Percentiles rank a stretch among this genome's conserved stretches.
Evolutionary conservation across 2,113 vertebrate genomes (phyloP).

Genomic region (Syngnathus typhle): DNA sequence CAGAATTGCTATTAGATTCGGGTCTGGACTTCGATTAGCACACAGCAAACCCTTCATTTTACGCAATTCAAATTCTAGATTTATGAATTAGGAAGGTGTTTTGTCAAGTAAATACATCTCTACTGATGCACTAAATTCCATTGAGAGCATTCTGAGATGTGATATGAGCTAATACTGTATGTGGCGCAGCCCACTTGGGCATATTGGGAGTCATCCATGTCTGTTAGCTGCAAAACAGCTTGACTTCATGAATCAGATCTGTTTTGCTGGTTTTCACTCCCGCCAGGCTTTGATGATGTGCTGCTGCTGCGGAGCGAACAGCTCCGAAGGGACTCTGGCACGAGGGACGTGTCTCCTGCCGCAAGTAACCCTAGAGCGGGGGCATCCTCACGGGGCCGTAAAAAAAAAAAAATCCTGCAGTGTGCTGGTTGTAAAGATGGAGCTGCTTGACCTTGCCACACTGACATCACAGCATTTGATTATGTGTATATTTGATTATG

Average conservation of each 20-base stretch:
- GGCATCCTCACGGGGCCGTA: conserved; percentile 18
- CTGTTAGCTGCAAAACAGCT: conserved; percentile 38
- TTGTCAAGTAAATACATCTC: background rate
- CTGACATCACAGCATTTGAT: conserved; percentile 21
- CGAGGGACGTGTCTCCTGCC: conserved; percentile 28
- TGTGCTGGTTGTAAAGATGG: conserved; percentile 26
- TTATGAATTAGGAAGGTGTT: background rate
- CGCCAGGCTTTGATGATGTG: conserved; percentile 44
- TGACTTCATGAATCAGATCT: conserved; percentile 50
- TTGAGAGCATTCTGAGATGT: background rate
- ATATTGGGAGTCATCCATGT: conserved; percentile 27
- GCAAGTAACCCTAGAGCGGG: conserved; percentile 26
- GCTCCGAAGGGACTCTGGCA: conserved; percentile 33
- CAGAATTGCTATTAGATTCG: too few species aligned
- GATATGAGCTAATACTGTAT: conserved; percentile 5
- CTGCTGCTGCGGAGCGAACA: conserved; percentile 18
- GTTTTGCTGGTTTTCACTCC: conserved; percentile 5
- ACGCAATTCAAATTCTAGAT: background rate
- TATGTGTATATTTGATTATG: conserved; percentile 1
- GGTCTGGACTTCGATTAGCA: too few species aligned
- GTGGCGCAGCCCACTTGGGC: conserved; percentile 5
- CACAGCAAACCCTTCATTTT: too few species aligned
- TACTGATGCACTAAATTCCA: background rate
- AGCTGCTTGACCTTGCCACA: conserved; percentile 33
- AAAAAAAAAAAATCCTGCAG: conserved; percentile 12